phyloP scores from a whole-genome alignment of 2,113 vertebrate species.

The Melanerpes aurifrons region DNA sequence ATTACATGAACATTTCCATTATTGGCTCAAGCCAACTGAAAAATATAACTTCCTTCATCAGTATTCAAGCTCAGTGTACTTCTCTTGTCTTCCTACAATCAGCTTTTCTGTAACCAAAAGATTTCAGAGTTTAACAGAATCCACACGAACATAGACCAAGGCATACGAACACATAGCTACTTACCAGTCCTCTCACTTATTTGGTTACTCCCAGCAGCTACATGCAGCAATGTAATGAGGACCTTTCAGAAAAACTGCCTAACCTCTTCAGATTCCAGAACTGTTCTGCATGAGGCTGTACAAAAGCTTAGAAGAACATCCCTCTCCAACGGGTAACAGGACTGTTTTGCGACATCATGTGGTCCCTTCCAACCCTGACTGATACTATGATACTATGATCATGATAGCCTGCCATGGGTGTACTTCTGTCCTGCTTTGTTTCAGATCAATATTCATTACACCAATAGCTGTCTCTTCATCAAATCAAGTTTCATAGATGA shows the following conservation, averaged over 20 bases:
- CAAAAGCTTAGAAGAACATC: not conserved
- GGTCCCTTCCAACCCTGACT: too few species aligned
- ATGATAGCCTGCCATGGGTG: not conserved
- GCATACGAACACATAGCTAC: fast-evolving
- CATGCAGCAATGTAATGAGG: fast-evolving
- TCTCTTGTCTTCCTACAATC: not conserved
- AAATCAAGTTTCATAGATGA: not conserved
- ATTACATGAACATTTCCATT: not conserved
- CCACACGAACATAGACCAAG: fast-evolving
- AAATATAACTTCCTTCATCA: not conserved
- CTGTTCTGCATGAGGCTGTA: not conserved
- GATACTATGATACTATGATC: too few species aligned
- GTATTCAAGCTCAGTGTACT: not conserved
- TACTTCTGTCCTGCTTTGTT: not conserved
- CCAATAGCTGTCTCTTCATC: not conserved
- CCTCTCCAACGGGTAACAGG: fast-evolving
- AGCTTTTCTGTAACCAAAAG: not conserved
- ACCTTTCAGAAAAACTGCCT: not conserved
- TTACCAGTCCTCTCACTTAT: too few species aligned
- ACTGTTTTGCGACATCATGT: not conserved
- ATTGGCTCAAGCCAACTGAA: not conserved
- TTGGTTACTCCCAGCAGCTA: too few species aligned
- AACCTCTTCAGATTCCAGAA: not conserved
- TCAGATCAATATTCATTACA: too few species aligned
- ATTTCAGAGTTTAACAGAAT: not conserved